Evolutionary conservation across 2,797 vertebrate species (phyloP), one percentile per base, ranked within the genome.

Genomic region (Acanthiza pusilla): DNA sequence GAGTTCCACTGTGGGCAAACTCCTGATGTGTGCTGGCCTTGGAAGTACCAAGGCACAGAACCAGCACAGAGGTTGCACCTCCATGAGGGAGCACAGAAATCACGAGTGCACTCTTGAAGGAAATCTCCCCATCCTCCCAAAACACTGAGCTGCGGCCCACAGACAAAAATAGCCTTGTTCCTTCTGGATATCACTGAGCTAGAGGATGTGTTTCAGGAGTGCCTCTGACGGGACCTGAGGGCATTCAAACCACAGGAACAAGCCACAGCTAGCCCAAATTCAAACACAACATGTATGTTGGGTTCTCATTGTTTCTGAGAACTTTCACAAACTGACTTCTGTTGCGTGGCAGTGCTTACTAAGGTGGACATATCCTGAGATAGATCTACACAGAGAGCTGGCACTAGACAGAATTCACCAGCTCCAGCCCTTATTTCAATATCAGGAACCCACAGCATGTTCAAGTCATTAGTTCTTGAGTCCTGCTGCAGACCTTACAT

Each of bases 61-160:
- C 17, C 51, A 68, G 29, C 10, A 3, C 5, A 13, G 40, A 71
- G 11, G 15, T 1, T 63, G 18, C 27, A 38, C 21, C 6, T 77
- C 32, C 1, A 0, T 23, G 18, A 60, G 7, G 11, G 15, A 8
- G 16, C 7, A 27, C 19, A 6, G 10, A 50, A 80, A 91, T 53
- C 25, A 55, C 0, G 1, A 68, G 21, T 17, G 7, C 0, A 1
- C 22, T 55, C 36, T 63, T 40, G 29, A 66, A 76, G 48, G 23
- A 92, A 58, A 75, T 72, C 17, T 57, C 38, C 23, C 48, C 4
- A 1, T 21, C 40, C 50, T 88, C 23, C 16, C 47, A 76, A 79
- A 86, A 43, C 43, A 58, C 23, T 34, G 42, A 87, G 43, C 34
- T 68, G 61, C 13, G 17, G 25, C 25, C 14, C 54, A 43, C 29